These are phyloP conservation scores for Bufotes viridis DNA, from an alignment of 2,797 vertebrate species.

Conservation along the genomic window DNA sequence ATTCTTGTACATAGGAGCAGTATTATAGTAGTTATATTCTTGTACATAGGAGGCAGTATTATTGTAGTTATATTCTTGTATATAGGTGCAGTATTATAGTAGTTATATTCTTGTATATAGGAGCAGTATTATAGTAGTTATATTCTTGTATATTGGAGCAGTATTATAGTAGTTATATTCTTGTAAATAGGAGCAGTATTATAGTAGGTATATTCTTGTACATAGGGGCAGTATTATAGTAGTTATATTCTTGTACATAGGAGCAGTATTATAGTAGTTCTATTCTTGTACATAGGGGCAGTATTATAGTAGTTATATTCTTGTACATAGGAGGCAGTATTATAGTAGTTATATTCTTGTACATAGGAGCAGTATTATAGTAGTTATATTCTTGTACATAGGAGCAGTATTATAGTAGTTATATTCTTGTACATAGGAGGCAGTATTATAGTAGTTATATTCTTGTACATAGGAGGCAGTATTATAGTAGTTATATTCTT, in stretches of 20 bases:
- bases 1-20: neutral
- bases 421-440: neutral
- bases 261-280: too few relatives aligned
- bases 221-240: neutral
- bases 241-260: conserved; percentile 1
- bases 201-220: conserved; percentile 4
- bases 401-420: neutral
- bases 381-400: conserved; percentile 4
- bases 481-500: conserved; percentile 7
- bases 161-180: conserved; percentile 4
- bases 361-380: neutral
- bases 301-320: conserved; percentile 1
- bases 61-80: neutral
- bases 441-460: conserved; percentile 5
- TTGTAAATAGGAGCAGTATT: neutral
- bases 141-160: neutral
- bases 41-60: conserved; percentile 1
- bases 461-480: conserved; percentile 1
- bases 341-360: conserved; percentile 13
- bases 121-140: neutral
- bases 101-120: neutral
- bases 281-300: neutral
- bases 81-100: neutral
- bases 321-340: neutral
- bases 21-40: conserved; percentile 4